phyloP scores from a whole-genome alignment of 2,113 vertebrate species.

The Narcine bancroftii region DNA sequence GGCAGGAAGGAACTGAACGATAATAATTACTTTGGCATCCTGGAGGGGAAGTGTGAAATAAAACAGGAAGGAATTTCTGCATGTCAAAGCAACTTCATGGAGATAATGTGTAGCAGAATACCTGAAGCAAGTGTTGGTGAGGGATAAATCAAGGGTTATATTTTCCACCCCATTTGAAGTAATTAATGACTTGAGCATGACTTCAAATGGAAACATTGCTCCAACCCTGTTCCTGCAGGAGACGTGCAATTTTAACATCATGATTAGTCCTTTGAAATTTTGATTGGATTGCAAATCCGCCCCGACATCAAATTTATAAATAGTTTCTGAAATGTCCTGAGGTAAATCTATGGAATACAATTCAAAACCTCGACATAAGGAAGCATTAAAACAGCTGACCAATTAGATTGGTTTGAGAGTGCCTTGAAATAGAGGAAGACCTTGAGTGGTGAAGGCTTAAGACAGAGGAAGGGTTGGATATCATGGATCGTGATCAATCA shows the following conservation, averaged over 20 bases:
- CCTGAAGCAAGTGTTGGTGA: background rate
- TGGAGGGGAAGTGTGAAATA: background rate
- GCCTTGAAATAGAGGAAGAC: no score
- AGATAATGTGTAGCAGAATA: background rate
- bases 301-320: background rate
- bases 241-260: background rate
- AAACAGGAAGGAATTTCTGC: background rate
- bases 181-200: background rate
- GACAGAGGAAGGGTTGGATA: no score
- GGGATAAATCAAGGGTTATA: background rate
- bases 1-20: background rate
- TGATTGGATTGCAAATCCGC: background rate
- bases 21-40: background rate
- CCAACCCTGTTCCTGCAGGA: background rate
- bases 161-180: background rate
- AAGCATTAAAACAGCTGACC: background rate
- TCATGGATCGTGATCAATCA: no score
- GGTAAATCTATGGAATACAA: background rate
- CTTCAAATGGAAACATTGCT: background rate
- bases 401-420: background rate
- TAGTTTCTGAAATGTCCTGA: background rate
- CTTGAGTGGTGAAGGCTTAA: no score
- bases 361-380: background rate
- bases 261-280: background rate
- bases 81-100: background rate